phyloP scores from a whole-genome alignment of 2,797 vertebrate species.

The Erethizon dorsatum region DNA sequence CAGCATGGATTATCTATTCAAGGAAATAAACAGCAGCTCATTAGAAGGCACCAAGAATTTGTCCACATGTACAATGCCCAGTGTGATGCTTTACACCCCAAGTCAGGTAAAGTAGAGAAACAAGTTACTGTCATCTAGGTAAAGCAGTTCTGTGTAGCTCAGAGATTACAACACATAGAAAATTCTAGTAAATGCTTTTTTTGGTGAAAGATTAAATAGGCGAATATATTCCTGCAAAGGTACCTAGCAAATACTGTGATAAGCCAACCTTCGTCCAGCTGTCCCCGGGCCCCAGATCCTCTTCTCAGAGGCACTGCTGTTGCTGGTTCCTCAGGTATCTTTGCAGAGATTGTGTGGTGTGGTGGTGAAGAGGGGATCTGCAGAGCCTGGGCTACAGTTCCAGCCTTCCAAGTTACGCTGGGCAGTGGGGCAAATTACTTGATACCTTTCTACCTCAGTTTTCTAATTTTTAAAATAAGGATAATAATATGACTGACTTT shows the following conservation, averaged over 20 bases:
- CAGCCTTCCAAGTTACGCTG: background rate
- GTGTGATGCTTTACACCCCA: conserved; percentile 95
- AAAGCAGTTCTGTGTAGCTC: background rate
- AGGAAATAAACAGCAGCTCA: conserved; percentile 94
- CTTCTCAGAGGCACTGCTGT: background rate
- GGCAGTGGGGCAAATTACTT: background rate
- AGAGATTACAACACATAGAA: background rate
- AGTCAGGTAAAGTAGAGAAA: conserved; percentile 90
- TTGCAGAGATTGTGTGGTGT: background rate
- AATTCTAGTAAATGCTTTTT: conserved; percentile 3
- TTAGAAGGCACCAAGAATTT: conserved; percentile 95
- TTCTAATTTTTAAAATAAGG: conserved; percentile 20
- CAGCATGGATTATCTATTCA: conserved; percentile 92
- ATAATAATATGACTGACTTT: background rate
- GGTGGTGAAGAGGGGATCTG: background rate
- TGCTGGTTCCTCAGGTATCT: background rate
- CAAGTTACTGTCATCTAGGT: background rate
- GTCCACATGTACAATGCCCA: conserved; percentile 96
- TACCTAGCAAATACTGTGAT: background rate
- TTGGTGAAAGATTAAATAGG: background rate
- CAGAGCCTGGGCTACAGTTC: background rate
- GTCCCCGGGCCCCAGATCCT: background rate
- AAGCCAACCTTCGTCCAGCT: background rate
- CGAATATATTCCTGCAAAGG: background rate
- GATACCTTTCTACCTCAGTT: background rate